Conservation (phyloP, 2,888 invertebrate genomes). For the Rhingia rostrata region DNA sequence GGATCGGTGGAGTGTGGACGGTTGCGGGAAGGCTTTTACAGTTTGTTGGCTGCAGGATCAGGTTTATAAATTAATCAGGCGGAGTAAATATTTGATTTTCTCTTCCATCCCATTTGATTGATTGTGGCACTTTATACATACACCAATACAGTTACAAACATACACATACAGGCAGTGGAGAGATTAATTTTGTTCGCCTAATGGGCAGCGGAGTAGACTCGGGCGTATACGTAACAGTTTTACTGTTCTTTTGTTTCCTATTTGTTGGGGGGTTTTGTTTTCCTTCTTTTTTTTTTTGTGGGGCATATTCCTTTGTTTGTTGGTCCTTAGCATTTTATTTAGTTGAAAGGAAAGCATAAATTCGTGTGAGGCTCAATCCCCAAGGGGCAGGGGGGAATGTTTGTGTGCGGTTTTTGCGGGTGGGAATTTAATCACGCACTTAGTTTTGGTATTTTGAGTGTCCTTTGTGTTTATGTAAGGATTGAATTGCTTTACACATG, state of each 20-base stretch:
- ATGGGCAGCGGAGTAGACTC: slow-evolving; percentile 42
- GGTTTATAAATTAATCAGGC: slow-evolving; percentile 73
- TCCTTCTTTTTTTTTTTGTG: neutral
- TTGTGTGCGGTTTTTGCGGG: slow-evolving; percentile 2
- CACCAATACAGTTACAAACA: slow-evolving; percentile 2
- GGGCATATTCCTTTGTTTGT: slow-evolving; percentile 3
- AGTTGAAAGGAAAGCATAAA: neutral
- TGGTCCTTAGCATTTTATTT: neutral
- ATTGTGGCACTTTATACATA: slow-evolving; percentile 60
- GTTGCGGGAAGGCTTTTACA: slow-evolving; percentile 47
- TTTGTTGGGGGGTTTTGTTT: slow-evolving; percentile 3
- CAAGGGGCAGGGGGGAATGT: neutral
- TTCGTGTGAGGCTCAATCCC: neutral
- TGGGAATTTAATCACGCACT: neutral
- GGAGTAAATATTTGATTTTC: slow-evolving; percentile 71
- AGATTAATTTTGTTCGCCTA: slow-evolving; percentile 66
- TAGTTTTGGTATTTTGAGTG: neutral
- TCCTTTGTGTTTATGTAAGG: neutral
- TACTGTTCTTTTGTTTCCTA: slow-evolving; percentile 18
- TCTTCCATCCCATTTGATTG: slow-evolving; percentile 69
- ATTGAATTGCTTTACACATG: neutral
- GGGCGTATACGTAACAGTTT: slow-evolving; percentile 59
- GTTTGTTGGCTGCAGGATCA: slow-evolving; percentile 65
- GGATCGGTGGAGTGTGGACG: neutral
- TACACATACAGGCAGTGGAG: slow-evolving; percentile 12